Conservation (phyloP, 2,797 vertebrate species). For the Labroides dimidiatus region DNA sequence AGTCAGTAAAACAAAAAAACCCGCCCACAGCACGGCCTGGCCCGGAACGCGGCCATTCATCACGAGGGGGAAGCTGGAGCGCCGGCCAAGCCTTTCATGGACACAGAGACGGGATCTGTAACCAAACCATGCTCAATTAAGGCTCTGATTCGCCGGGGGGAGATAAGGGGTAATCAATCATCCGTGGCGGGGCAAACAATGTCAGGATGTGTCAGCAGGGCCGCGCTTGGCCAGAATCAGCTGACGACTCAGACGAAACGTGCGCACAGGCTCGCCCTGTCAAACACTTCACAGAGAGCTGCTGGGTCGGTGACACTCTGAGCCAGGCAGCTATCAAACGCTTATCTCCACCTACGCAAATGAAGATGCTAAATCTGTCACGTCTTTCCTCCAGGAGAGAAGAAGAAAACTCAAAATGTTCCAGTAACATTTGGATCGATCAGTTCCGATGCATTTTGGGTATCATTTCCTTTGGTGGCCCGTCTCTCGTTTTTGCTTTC, state of each 20-base stretch:
- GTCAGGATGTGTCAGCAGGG: slow-evolving; percentile 46
- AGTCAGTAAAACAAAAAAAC: slow-evolving; percentile 67
- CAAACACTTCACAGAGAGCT: slow-evolving; percentile 42
- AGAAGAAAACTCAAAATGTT: too few species aligned
- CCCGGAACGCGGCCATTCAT: slow-evolving; percentile 64
- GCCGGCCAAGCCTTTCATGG: slow-evolving; percentile 73
- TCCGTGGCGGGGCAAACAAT: slow-evolving; percentile 50
- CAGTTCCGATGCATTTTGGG: too few species aligned
- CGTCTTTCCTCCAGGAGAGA: too few species aligned
- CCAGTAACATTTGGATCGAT: too few species aligned
- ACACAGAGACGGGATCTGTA: slow-evolving; percentile 62
- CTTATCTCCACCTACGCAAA: not conserved
- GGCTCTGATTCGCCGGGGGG: slow-evolving; percentile 55
- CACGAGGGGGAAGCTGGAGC: slow-evolving; percentile 45
- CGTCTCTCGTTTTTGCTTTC: slow-evolving; percentile 20
- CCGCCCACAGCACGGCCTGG: slow-evolving; percentile 55
- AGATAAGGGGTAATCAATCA: slow-evolving; percentile 77
- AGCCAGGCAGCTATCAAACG: not conserved
- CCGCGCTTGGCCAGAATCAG: slow-evolving; percentile 45
- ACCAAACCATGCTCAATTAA: slow-evolving; percentile 64
- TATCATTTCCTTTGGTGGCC: too few species aligned
- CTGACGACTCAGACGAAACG: slow-evolving; percentile 52
- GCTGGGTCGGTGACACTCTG: slow-evolving; percentile 26
- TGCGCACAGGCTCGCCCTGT: slow-evolving; percentile 41
- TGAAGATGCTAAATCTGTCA: not conserved